Evolutionary conservation across 2,888 invertebrate species (phyloP).

Genomic region (Athrips mouffetella): DNA sequence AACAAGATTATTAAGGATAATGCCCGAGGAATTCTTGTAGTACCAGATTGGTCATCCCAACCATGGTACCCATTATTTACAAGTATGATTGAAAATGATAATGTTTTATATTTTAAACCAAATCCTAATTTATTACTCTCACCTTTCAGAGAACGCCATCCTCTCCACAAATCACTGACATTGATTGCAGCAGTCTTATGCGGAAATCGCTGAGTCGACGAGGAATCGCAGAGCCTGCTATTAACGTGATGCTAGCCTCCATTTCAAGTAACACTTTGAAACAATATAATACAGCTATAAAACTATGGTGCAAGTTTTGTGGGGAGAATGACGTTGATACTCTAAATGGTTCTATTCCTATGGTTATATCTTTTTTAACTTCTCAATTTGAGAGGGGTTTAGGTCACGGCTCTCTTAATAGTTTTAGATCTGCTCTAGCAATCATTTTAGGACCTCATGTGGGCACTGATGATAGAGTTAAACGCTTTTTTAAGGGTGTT

Average conservation of each 20-base stretch:
- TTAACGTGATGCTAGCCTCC: background rate
- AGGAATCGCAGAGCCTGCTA: background rate
- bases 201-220: background rate
- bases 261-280: background rate
- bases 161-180: background rate
- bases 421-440: background rate
- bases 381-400: background rate
- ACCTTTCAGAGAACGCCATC: background rate
- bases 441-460: background rate
- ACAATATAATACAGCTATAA: slow-evolving; percentile 1
- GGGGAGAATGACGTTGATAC: background rate
- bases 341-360: background rate
- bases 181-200: slow-evolving; percentile 4
- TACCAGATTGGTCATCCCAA: slow-evolving; percentile 18
- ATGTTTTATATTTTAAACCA: background rate
- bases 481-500: background rate
- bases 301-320: slow-evolving; percentile 10
- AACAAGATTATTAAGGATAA: slow-evolving; percentile 17
- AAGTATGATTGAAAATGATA: background rate
- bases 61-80: slow-evolving; percentile 11
- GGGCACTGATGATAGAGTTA: background rate
- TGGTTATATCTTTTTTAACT: background rate
- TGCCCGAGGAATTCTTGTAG: slow-evolving; percentile 16
- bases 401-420: background rate
- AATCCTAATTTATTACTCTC: background rate